These are phyloP conservation scores for Bursaphelenchus mucronatus DNA, from an alignment of 1,140 invertebrate species.

Conservation along the genomic window DNA sequence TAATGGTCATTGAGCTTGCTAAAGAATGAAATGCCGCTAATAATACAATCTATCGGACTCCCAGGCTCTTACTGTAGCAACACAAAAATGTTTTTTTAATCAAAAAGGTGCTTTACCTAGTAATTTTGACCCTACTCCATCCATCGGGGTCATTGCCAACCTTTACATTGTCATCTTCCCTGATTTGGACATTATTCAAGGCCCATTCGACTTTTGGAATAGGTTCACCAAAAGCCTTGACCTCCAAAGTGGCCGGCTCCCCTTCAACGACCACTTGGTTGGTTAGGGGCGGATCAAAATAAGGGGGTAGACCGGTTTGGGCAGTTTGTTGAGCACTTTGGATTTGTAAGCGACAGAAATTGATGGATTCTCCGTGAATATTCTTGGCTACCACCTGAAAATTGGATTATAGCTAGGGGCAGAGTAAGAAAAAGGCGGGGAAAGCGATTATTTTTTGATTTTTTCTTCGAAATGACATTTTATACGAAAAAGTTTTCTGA, in stretches of 20 bases:
- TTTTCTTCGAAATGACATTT: too few relatives aligned
- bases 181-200: conserved; percentile 60
- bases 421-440: too few relatives aligned
- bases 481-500: too few relatives aligned
- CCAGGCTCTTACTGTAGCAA: too few relatives aligned
- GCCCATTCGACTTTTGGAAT: conserved; percentile 64
- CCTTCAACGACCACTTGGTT: conserved; percentile 59
- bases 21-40: too few relatives aligned
- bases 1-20: too few relatives aligned
- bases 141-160: conserved; percentile 41
- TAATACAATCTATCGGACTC: too few relatives aligned
- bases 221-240: conserved; percentile 62
- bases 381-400: conserved; percentile 59
- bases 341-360: conserved; percentile 58
- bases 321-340: conserved; percentile 7
- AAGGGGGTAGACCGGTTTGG: conserved; percentile 15
- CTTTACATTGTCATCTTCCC: conserved; percentile 61
- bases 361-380: conserved; percentile 61
- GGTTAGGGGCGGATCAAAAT: conserved; percentile 31
- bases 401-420: not conserved
- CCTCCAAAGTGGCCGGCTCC: conserved; percentile 57
- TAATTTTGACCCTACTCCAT: conserved; percentile 45
- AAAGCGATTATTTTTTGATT: too few relatives aligned
- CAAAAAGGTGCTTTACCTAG: not conserved
- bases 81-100: not conserved